Base-by-base conservation (phyloP, 1,140 invertebrate genomes). In the Aphaenogaster rudis region DNA sequence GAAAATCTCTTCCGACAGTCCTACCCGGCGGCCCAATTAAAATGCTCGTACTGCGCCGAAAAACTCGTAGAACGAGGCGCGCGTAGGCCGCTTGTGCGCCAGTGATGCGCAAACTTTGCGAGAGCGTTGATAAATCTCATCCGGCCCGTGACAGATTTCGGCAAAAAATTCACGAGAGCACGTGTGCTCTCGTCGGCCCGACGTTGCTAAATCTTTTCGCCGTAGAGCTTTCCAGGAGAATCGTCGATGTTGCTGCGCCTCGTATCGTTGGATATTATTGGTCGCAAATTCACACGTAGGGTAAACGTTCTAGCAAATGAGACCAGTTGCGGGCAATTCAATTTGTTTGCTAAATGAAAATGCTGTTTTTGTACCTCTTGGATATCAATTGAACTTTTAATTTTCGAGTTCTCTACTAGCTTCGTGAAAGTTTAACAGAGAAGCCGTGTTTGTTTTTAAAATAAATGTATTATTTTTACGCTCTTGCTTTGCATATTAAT, bases 41-140 rank as follows among this genome's bases (percentile, higher is more conserved):
- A 90, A 90, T 90, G 54, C 78, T 52, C 74, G 28, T 15, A 28
- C 80, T 36, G 59, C 17, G 54, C 21, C 86, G 79, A 88, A 90
- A 90, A 90, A 90, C 42, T 15, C 66, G 11, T 28, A 28, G 66
- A 71, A 85, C 72, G 21, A 57, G 79, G 28, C 59, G 15, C 39
- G 57, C n/a, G 42, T 7, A n/a, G 59, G 17, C 39, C 69, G 78
- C 42, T 72, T 36, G 33, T n/a, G 33, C 21, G 63, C 71, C 86
- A 82, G 69, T 88, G 90, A 88, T 85, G 86, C 86, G 72, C 77
- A 64, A 87, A 90, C 82, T 91, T 88, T 77, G 86, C 88, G 84
- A 72, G 42, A 77, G 77, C 89, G 89, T 92, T 92, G 90, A 92
- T 92, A 91, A 92, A 92, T 91, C 86, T 89, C 89, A 90, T 90